phyloP scores from a whole-genome alignment of 2,113 vertebrate species.

The Scomber colias region DNA sequence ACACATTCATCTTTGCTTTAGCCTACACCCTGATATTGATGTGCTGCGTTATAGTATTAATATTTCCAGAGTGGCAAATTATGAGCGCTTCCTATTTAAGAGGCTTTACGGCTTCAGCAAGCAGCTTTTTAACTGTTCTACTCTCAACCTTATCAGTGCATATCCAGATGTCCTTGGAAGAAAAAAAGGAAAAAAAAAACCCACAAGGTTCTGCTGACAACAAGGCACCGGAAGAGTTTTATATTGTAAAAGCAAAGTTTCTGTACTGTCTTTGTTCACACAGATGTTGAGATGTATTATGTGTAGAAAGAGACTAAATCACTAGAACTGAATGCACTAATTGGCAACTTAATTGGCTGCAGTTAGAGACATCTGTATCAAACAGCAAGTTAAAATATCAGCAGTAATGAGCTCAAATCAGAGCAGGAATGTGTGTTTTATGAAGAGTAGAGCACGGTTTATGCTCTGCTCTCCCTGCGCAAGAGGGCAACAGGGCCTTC shows the following conservation, averaged over 20 bases:
- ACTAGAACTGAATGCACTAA: constrained; percentile 60
- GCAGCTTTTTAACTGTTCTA: constrained; percentile 50
- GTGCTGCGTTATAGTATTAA: constrained; percentile 54
- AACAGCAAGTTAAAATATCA: constrained; percentile 53
- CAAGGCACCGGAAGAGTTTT: constrained; percentile 29
- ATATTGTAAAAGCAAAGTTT: constrained; percentile 30
- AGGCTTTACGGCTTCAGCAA: constrained; percentile 61
- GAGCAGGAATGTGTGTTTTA: constrained; percentile 32
- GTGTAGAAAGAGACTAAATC: constrained; percentile 28
- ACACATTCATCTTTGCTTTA: constrained; percentile 38
- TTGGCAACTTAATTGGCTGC: constrained; percentile 67
- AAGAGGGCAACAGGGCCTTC: constrained; percentile 17
- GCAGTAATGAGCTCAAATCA: constrained; percentile 53
- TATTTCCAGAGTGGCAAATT: constrained; percentile 59
- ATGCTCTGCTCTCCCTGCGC: constrained; percentile 10
- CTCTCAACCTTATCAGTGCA: constrained; percentile 51
- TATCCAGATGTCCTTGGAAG: constrained; percentile 73
- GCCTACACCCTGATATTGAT: constrained; percentile 35
- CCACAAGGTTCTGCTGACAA: constrained; percentile 49
- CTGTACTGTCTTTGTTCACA: constrained; percentile 38
- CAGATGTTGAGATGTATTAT: constrained; percentile 50
- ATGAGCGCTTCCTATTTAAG: constrained; percentile 61
- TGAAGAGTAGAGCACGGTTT: constrained; percentile 35
- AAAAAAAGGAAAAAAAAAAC: constrained; percentile 6
- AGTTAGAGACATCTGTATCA: constrained; percentile 56